Conservation (phyloP, 2,797 vertebrate genomes). For the Cyprinodon diabolis region DNA sequence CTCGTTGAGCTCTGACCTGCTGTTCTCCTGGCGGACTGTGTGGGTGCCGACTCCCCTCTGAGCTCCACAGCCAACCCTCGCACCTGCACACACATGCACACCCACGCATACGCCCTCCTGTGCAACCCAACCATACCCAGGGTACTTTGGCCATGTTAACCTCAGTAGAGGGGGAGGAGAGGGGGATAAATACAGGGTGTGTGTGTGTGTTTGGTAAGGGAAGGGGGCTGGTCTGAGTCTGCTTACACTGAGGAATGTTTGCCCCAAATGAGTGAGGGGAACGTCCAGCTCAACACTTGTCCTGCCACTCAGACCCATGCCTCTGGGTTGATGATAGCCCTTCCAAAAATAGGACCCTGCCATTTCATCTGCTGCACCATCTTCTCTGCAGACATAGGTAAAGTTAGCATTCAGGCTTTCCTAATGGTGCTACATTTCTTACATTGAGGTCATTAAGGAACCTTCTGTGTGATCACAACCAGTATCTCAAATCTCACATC, state of each 20-base stretch:
- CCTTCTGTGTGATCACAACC: constrained; percentile 26
- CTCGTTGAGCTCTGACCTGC: constrained; percentile 64
- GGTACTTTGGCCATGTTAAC: constrained; percentile 59
- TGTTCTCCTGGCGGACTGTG: constrained; percentile 64
- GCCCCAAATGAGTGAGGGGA: constrained; percentile 69
- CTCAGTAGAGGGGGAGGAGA: constrained; percentile 34
- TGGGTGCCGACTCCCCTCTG: constrained; percentile 59
- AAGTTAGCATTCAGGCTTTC: constrained; percentile 53
- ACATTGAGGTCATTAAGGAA: constrained; percentile 44
- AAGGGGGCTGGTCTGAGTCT: constrained; percentile 66
- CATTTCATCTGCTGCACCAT: constrained; percentile 46
- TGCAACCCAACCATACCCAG: constrained; percentile 46
- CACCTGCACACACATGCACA: constrained; percentile 63
- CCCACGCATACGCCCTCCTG: constrained; percentile 26
- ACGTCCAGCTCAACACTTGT: constrained; percentile 80
- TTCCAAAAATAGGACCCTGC: constrained; percentile 79
- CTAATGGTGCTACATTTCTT: constrained; percentile 54
- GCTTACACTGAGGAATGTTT: constrained; percentile 81
- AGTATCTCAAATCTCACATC: constrained; percentile 20
- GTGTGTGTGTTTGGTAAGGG: background rate
- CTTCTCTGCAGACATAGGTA: constrained; percentile 53
- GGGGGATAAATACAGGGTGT: constrained; percentile 56
- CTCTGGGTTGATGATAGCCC: constrained; percentile 70
- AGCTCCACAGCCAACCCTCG: constrained; percentile 51
- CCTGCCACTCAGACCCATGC: constrained; percentile 82